Evolutionary conservation across 2,113 vertebrate genomes (phyloP), one percentile per base, ranked within the genome.

Genomic region (Alosa alosa): DNA sequence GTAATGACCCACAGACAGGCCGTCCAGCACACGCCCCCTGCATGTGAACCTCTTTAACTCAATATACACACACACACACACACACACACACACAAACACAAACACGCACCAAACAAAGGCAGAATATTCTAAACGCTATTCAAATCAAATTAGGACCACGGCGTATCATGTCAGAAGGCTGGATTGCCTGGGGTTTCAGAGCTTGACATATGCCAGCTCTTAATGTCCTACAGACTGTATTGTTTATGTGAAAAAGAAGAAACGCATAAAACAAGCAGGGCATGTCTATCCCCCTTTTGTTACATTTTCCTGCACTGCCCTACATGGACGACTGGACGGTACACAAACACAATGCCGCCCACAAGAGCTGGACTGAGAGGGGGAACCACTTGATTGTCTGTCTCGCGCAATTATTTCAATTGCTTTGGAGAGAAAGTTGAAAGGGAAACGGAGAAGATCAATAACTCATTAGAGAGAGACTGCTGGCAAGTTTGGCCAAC

Each of bases 381-480:
- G 18, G 31, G 47, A 93, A 87, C 84, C 86, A 85, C 84, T 83
- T 87, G 88, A 90, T 88, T 88, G 83, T 91, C 90, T 89, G 86
- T 91, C 89, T 78, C 57, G 86, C 88, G 86, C 87, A 92, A 90
- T 90, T 91, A 86, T 95, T 95, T 94, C 93, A 91, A 92, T 91
- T 91, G 92, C 88, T 87, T 90, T 88, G 89, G 84, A 88, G 36
- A 90, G 88, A 88, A 91, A 91, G 89, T 91, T 94, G 90, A 93
- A 93, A 94, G 89, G 92, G 91, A 93, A 78, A 93, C 91, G 86
- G 88, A 60, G 85, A 68, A 84, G 92, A 94, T 96, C 94, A 89
- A 95, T 95, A 94, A 93, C 86, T 91, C 93, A 94, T 95, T 94
- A 94, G 91, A 88, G 89, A 84, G 89, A 89, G 92, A 90, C 89